A percentile compares a stretch with the other conserved stretches of the same genome.
phyloP scores from a whole-genome alignment of 2,797 vertebrate genomes.

The Phalloptychus januarius region DNA sequence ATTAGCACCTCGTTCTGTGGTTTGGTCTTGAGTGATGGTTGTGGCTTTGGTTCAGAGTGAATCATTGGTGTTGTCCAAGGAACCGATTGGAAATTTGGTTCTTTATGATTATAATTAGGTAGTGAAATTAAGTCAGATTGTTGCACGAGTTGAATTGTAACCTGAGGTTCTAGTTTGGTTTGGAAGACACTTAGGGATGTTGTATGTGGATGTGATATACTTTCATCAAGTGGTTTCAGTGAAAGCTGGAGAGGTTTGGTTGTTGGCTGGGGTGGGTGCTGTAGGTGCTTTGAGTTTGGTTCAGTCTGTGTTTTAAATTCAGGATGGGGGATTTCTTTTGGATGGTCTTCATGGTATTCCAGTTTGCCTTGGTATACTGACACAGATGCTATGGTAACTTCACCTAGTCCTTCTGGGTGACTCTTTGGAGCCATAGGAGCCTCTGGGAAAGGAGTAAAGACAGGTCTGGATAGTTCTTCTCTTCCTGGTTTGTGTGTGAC shows the following conservation, averaged over 20 bases:
- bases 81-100: conserved; percentile 3
- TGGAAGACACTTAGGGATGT: conserved; percentile 12
- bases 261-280: conserved; percentile 18
- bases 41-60: conserved; percentile 8
- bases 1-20: conserved; percentile 18
- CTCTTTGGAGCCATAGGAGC: conserved; percentile 41
- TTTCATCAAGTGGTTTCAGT: conserved; percentile 11
- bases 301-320: conserved; percentile 15
- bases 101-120: not conserved
- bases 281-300: conserved; percentile 15
- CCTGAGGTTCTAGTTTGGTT: conserved; percentile 21
- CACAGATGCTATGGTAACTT: conserved; percentile 38
- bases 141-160: conserved; percentile 15
- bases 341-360: conserved; percentile 35
- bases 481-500: conserved; percentile 60
- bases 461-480: conserved; percentile 64
- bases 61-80: conserved; percentile 24
- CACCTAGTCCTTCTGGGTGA: conserved; percentile 25
- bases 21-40: conserved; percentile 18
- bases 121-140: conserved; percentile 7
- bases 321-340: conserved; percentile 17
- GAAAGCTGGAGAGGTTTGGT: conserved; percentile 14
- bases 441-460: conserved; percentile 50
- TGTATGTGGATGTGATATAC: conserved; percentile 7
- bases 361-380: conserved; percentile 34